Base-by-base conservation (phyloP, 2,113 vertebrate genomes). In the Solea solea region DNA sequence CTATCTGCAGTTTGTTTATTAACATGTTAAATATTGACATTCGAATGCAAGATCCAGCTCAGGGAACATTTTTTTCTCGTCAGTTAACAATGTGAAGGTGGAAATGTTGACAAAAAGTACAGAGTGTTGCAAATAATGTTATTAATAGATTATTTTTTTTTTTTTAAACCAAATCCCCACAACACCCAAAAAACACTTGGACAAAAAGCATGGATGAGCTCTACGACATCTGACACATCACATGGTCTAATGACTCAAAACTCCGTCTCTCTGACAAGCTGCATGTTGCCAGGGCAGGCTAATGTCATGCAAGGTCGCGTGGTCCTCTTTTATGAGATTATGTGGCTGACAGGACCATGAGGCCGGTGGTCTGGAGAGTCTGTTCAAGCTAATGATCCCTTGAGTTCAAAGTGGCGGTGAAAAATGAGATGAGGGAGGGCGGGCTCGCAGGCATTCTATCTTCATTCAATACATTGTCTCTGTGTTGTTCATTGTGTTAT, bases 291-390 rank as follows among this genome's bases (percentile, higher is more conserved):
- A 75, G 74, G 53, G 76, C 13, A 44, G 66, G 68, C 66, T 64
- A 60, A 75, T 76, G 72, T 72, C 86, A 76, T 70, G 62, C 64
- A 53, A 72, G 75, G 77, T 65, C 57, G 74, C 74, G 74, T 83
- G 81, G 68, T 82, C 75, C 1, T 50, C 79, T 82, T 69, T 81
- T 71, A 92, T 89, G 69, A 85, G 88, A 91, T 92, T 86, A 92
- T 34, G 46, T 51, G 50, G 72, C 82, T 75, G 76, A 87, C 57
- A 72, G 81, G 76, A 80, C 66, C 85, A 81, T 59, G 2, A 67
- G 70, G 68, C 72, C 16, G 39, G 74, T 39, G 8, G 71, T 89
- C 85, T 91, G 83, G 81, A 81, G 74, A 76, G 81, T 55, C 68
- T 75, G 75, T 78, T 86, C 69, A 68, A 21, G 81, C 74, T 85